Conservation (phyloP, 2,113 vertebrate species). For the Puma concolor region DNA sequence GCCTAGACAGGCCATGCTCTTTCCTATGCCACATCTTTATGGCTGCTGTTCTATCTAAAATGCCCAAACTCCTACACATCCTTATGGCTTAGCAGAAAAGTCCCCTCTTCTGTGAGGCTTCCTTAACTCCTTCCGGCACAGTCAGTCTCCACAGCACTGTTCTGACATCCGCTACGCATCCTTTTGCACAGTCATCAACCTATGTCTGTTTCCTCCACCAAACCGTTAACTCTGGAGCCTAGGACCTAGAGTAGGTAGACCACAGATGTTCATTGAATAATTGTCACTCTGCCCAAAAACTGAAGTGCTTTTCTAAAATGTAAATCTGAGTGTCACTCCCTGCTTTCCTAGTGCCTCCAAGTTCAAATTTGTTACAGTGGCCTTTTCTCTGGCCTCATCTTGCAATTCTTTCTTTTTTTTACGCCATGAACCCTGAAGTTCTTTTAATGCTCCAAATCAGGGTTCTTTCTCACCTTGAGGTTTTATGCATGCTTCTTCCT, state of each 20-base stretch:
- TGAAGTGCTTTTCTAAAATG: neutral
- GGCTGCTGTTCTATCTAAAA: neutral
- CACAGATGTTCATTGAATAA: neutral
- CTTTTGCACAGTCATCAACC: neutral
- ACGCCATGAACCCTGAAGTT: neutral
- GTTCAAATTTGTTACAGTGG: neutral
- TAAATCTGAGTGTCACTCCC: neutral
- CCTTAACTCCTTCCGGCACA: neutral
- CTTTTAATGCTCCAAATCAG: neutral
- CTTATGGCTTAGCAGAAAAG: neutral
- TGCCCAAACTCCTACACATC: neutral
- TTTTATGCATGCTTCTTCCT: neutral
- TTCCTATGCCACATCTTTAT: accelerated
- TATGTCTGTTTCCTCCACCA: neutral
- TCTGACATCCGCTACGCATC: neutral
- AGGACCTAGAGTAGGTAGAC: neutral
- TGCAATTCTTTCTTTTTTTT: neutral
- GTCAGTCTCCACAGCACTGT: neutral
- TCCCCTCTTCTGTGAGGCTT: neutral
- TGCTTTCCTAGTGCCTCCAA: neutral
- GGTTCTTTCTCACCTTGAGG: neutral
- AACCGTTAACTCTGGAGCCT: neutral
- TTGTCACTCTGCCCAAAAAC: neutral
- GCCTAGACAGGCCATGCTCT: too few species aligned
- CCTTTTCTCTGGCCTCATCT: neutral